Evolutionary conservation across 2,888 invertebrate species (phyloP).

Genomic region (Apomyelois bistriatella): DNA sequence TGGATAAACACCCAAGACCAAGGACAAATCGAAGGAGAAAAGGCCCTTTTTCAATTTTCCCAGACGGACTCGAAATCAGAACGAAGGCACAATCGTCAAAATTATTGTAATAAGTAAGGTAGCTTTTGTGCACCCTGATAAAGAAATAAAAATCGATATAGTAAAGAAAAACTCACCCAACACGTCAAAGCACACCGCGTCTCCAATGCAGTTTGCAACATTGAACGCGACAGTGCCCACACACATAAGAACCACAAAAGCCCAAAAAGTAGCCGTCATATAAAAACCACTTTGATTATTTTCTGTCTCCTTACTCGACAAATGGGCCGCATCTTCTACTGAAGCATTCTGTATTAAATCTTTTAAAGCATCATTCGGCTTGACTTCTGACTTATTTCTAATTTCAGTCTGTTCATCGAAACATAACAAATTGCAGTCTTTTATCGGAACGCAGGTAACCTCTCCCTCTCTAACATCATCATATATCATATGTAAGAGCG

Average conservation of each 20-base stretch:
- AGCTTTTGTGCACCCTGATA: no score
- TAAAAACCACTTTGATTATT: conserved; percentile 73
- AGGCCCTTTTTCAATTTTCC: no score
- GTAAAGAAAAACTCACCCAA: conserved; percentile 78
- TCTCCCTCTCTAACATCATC: conserved; percentile 42
- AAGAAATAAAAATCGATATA: not conserved
- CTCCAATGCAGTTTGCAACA: conserved; percentile 92
- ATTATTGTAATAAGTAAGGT: no score
- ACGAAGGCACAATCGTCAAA: no score
- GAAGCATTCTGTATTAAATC: not conserved
- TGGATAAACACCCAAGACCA: no score
- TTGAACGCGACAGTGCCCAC: conserved; percentile 89
- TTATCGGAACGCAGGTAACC: conserved; percentile 45
- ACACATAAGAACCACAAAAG: conserved; percentile 85
- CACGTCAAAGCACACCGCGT: conserved; percentile 94
- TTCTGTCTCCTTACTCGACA: not conserved
- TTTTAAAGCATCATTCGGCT: conserved; percentile 8
- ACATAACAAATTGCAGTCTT: conserved; percentile 55
- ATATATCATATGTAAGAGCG: conserved; percentile 52
- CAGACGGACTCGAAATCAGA: no score
- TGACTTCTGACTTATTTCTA: conserved; percentile 29
- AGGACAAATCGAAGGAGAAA: no score
- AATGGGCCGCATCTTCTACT: no score
- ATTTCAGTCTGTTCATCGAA: conserved; percentile 38
- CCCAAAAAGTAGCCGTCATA: conserved; percentile 84